Percentiles rank a stretch among this genome's conserved stretches.
These are phyloP conservation scores for Styela clava DNA, from an alignment of 23 tunicate genomes.

Conservation along the genomic window DNA sequence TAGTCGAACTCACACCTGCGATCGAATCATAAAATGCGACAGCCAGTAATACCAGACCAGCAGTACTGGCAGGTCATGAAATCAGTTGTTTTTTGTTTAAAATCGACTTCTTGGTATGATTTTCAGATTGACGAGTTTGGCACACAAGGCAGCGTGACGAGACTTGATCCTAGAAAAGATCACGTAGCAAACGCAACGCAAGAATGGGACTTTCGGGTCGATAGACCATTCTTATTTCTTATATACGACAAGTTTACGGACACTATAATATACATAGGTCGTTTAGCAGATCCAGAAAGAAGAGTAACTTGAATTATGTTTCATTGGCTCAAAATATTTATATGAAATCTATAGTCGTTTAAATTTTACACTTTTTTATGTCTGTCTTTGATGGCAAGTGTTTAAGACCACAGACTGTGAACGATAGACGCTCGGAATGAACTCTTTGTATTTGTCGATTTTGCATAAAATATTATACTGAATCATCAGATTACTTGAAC, in stretches of 20 bases:
- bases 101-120: no score
- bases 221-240: slow-evolving; percentile 15
- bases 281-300: slow-evolving; percentile 12
- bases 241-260: slow-evolving; percentile 20
- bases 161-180: not conserved
- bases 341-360: no score
- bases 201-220: not conserved
- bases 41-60: no score
- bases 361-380: no score
- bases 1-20: no score
- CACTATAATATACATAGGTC: slow-evolving; percentile 17
- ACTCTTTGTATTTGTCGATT: not conserved
- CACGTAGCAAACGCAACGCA: not conserved
- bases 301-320: not conserved
- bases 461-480: no score
- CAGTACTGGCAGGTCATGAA: no score
- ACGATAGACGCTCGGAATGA: not conserved
- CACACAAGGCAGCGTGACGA: slow-evolving; percentile 3
- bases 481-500: no score
- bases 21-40: no score
- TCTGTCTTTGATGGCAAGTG: not conserved
- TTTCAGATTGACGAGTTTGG: slow-evolving; percentile 22
- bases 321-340: no score
- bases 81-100: no score
- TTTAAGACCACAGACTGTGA: not conserved